Percentiles rank a stretch among this genome's conserved stretches.
phyloP scores from a whole-genome alignment of 2,888 invertebrate genomes.

The Seira sanloemensis region DNA sequence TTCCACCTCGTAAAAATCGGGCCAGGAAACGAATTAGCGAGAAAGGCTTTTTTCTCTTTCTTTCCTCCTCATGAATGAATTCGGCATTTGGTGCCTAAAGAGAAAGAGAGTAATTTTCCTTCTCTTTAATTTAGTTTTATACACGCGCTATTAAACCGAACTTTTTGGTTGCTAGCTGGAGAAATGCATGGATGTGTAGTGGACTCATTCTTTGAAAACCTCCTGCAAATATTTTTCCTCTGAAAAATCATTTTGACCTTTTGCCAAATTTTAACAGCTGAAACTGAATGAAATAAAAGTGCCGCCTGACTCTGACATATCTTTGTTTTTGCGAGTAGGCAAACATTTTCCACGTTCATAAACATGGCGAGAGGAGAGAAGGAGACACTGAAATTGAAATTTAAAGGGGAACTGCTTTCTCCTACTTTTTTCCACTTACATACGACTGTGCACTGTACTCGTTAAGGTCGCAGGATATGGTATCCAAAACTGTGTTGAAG shows the following conservation, averaged over 20 bases:
- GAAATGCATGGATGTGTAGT: background rate
- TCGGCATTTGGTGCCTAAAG: conserved; percentile 2
- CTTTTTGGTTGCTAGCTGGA: conserved; percentile 16
- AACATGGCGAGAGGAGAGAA: conserved; percentile 9
- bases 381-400: conserved; percentile 4
- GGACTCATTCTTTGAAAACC: conserved; percentile 13
- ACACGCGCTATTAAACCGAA: conserved; percentile 60
- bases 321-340: background rate
- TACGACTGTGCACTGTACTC: too few species aligned
- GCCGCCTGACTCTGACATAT: conserved; percentile 40
- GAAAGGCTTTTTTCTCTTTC: background rate
- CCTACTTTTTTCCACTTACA: background rate
- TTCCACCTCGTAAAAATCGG: conserved; percentile 16
- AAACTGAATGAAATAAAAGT: conserved; percentile 38
- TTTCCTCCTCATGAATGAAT: background rate
- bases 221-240: conserved; percentile 28
- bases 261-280: conserved; percentile 71
- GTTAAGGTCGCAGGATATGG: too few species aligned
- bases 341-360: conserved; percentile 11
- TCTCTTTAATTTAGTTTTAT: conserved; percentile 53
- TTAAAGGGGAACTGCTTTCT: background rate
- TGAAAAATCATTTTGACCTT: conserved; percentile 70
- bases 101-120: conserved; percentile 20
- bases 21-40: conserved; percentile 16
- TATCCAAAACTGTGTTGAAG: background rate